Evolutionary conservation across 1,140 invertebrate genomes (phyloP), one percentile per base, ranked within the genome.

Genomic region (Zaprionus davidi): DNA sequence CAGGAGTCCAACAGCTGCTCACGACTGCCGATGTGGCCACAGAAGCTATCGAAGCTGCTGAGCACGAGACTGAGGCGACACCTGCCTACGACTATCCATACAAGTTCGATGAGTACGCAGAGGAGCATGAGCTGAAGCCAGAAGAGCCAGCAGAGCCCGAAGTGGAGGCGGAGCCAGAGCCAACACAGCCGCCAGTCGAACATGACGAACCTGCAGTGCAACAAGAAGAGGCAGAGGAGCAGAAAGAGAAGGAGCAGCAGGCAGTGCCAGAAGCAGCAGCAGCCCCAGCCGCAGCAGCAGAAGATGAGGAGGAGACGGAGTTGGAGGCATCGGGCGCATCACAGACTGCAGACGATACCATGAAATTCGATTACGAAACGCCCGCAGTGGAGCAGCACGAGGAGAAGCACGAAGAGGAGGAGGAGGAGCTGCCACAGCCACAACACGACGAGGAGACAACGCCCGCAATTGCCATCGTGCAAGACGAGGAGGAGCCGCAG

Each of bases 321-420:
- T 12, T 70, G 7, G 83, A 85, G 67, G 82, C 78, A 11, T 82
- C 82, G 11, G 82, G 77, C 3, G 74, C 77, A 34, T 46, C 78
- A 70, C 57, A 74, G 38, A 53, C 78, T 20, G 69, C 69, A 38
- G 91, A 92, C 60, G 82, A 92, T 66, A 91, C 82, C 78, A 91
- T 91, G 85, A 92, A 92, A 90, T 92, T 92, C 58, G 91, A 92
- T 91, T 92, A 92, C 55, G 91, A 92, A 78, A 69, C 76, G 20
- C 57, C 82, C 34, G 60, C 59, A 56, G 80, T 70, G 26, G 74
- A 65, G 9, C 71, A 86, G n/a, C 31, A 60, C 9, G 62, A 76
- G 12, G 41, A 57, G 20, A 55, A 79, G 26, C 68, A 71, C 26
- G 60, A 68, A 34, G 31, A 53, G 26, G 28, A 57, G 12, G 20